Percentiles rank a stretch among this genome's conserved stretches.
These are phyloP conservation scores for Mercenaria mercenaria DNA, from an alignment of 1,140 invertebrate genomes.

Conservation along the genomic window DNA sequence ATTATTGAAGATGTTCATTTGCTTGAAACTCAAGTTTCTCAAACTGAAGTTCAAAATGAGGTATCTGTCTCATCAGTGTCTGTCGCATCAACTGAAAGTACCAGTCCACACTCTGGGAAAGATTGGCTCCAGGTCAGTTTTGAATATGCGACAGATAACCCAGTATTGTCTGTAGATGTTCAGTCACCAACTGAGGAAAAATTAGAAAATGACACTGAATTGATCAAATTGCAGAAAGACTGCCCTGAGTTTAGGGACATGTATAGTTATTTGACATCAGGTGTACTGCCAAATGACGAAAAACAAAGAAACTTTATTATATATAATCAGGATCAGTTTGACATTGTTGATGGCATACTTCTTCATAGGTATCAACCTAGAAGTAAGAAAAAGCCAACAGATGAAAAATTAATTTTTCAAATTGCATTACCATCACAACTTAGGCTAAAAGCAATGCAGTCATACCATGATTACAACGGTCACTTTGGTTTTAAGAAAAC, in stretches of 20 bases:
- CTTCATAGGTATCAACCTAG: constrained; percentile 63
- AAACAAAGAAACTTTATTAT: constrained; percentile 15
- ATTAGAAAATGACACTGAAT: not conserved
- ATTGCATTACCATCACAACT: constrained; percentile 61
- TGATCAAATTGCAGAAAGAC: not conserved
- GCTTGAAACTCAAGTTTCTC: not conserved
- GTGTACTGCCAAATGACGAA: constrained; percentile 58
- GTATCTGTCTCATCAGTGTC: not conserved
- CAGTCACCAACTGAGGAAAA: not conserved
- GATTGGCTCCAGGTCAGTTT: not conserved
- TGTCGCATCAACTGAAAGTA: not conserved
- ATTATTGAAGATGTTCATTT: constrained; percentile 6
- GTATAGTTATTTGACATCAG: constrained; percentile 23
- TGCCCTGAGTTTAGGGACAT: constrained; percentile 48
- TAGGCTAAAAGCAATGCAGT: constrained; percentile 49
- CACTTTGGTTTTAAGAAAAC: constrained; percentile 59
- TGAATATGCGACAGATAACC: not conserved
- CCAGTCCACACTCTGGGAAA: not conserved
- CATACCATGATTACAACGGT: constrained; percentile 62
- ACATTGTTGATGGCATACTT: constrained; percentile 63
- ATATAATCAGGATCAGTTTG: constrained; percentile 55
- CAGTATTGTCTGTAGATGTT: not conserved
- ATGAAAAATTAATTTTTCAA: constrained; percentile 32
- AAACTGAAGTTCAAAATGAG: not conserved
- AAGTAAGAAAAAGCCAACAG: constrained; percentile 37